Evolutionary conservation across 2,888 invertebrate species (phyloP), one percentile per base, ranked within the genome.

Genomic region (Megamerina dolium): DNA sequence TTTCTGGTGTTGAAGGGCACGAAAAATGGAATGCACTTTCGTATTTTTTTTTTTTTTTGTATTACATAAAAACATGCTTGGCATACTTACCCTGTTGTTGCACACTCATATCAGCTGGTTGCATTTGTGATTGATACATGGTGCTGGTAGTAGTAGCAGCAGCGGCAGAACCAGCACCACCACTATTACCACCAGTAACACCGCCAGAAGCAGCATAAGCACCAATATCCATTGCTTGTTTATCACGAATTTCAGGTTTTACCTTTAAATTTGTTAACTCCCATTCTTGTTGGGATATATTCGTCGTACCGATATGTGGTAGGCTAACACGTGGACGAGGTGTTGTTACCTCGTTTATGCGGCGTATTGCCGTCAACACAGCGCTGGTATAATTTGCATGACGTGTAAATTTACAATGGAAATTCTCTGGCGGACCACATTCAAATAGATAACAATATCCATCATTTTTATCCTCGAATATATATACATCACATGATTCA

Each of bases 361-460:
- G 56, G 6, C 55, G 56, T 47, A 81, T 81, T 20, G 83, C 76
- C 38, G 83, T 82, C 53, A 91, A 74, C 54, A 91, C 84, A 36
- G 87, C 91, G 39, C 89, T 90, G 50, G 87, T 88, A 69, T 91
- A 93, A 74, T 89, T 88, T 38, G 80, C 79, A 70, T 93, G 92
- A 47, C 82, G 79, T 2, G 91, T 90, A 67, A 93, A 93, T 76
- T 90, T 90, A 74, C 93, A 93, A 61, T 88, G 86, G 72, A 92
- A 91, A 70, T 91, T 87, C 65, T 88, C 87, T 0, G 88, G 83
- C 5, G 88, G 83, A 2, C 93, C 92, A 68, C 93, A 93, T 69
- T 87, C 84, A 72, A 93, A 93, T 53, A 93, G 75, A 69, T 92
- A 93, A 70, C 92, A 93, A 65, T 89, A 88, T 48, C 90, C 90